These are phyloP conservation scores for Sphaeridia pumilis DNA, from an alignment of 2,888 invertebrate genomes.

Conservation along the genomic window DNA sequence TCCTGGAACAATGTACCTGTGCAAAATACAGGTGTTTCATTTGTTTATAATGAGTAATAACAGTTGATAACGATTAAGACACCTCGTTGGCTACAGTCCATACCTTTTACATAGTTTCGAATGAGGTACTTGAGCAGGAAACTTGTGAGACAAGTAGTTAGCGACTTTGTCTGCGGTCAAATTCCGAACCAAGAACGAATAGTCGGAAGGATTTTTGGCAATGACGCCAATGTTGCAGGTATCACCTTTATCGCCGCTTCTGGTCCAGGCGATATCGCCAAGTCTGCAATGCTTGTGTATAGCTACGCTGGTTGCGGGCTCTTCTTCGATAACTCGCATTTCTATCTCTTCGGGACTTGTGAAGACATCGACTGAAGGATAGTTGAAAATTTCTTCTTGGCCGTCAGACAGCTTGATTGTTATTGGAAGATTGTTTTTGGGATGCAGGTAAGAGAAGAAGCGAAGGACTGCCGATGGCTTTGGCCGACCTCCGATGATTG, in stretches of 20 bases:
- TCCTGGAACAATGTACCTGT: constrained; percentile 43
- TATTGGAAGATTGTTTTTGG: constrained; percentile 39
- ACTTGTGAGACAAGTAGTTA: constrained; percentile 41
- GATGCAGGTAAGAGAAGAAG: constrained; percentile 42
- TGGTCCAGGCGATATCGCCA: constrained; percentile 42
- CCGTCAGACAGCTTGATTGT: constrained; percentile 31
- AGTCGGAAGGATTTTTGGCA: constrained; percentile 40
- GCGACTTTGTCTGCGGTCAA: constrained; percentile 41
- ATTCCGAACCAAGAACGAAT: constrained; percentile 40
- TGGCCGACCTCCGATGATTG: constrained; percentile 42
- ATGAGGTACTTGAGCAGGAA: constrained; percentile 26
- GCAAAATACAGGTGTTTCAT: constrained; percentile 2
- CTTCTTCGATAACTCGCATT: background rate
- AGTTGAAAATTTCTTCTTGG: constrained; percentile 26
- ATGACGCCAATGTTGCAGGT: constrained; percentile 44
- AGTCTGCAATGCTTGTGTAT: constrained; percentile 15
- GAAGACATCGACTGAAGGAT: background rate
- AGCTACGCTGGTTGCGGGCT: background rate
- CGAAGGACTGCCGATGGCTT: constrained; percentile 42
- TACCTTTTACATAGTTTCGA: constrained; percentile 13
- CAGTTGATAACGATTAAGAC: background rate
- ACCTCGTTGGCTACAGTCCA: background rate
- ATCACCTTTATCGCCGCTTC: constrained; percentile 46
- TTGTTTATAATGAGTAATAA: background rate
- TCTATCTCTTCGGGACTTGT: background rate